A percentile compares a stretch with the other conserved stretches of the same genome.
Evolutionary conservation across 2,113 vertebrate species (phyloP).

Genomic region (Phycodurus eques): DNA sequence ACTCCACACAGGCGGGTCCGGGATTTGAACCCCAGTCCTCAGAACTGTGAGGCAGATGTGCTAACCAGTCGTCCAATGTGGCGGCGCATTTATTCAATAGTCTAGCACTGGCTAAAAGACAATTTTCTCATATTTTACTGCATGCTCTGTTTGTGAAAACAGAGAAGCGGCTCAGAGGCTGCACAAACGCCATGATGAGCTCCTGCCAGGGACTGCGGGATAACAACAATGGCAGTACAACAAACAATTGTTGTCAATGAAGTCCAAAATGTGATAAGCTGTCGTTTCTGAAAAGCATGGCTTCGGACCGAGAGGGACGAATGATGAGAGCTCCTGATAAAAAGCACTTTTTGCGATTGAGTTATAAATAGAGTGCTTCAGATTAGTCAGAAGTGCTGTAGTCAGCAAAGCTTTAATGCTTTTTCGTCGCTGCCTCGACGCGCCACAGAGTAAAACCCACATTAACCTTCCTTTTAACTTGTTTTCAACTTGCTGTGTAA

Average conservation of each 20-base stretch:
- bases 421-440: constrained; percentile 36
- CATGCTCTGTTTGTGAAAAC: constrained; percentile 15
- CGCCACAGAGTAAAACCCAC: constrained; percentile 28
- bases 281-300: not conserved
- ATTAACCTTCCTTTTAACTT: constrained; percentile 27
- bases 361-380: constrained; percentile 48
- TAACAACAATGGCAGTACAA: constrained; percentile 47
- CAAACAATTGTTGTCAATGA: constrained; percentile 46
- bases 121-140: not conserved
- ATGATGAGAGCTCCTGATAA: constrained; percentile 35
- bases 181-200: constrained; percentile 33
- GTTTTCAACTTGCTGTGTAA: constrained; percentile 39
- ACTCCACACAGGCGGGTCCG: too few relatives aligned
- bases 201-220: constrained; percentile 55
- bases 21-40: too few relatives aligned
- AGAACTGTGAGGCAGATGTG: too few relatives aligned
- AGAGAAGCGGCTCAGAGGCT: constrained; percentile 8
- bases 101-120: constrained; percentile 13
- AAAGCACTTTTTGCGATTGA: constrained; percentile 38
- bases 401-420: constrained; percentile 34
- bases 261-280: not conserved
- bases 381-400: constrained; percentile 48
- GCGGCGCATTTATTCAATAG: too few relatives aligned
- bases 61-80: too few relatives aligned
- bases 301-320: constrained; percentile 15